phyloP scores from a whole-genome alignment of 2,888 invertebrate species.

The Operophtera brumata region DNA sequence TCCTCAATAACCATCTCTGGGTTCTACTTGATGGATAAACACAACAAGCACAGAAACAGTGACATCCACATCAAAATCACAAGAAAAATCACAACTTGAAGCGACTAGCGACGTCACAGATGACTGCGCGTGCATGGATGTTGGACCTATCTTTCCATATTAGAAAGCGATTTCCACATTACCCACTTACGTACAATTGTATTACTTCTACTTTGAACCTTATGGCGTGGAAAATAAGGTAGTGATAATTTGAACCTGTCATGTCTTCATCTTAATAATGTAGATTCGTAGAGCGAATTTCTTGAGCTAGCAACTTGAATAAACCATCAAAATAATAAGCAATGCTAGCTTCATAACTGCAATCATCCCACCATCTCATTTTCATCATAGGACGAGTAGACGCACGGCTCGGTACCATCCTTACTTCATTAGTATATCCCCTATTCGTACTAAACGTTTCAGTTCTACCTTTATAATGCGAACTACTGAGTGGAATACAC shows the following conservation, averaged over 20 bases:
- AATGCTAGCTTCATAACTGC: neutral
- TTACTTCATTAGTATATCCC: too few relatives aligned
- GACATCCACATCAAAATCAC: neutral
- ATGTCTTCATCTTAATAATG: too few relatives aligned
- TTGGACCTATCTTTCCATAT: constrained; percentile 22
- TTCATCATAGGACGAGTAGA: too few relatives aligned
- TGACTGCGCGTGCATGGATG: constrained; percentile 3
- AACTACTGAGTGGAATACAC: too few relatives aligned
- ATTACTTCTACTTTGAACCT: constrained; percentile 4
- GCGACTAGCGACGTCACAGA: neutral
- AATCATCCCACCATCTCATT: too few relatives aligned
- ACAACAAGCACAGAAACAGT: neutral
- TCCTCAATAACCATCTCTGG: neutral
- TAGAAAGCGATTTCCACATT: constrained; percentile 36
- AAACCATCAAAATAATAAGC: neutral
- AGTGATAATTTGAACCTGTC: neutral
- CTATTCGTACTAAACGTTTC: too few relatives aligned
- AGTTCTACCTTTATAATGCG: too few relatives aligned
- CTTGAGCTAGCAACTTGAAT: neutral
- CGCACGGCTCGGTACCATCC: too few relatives aligned
- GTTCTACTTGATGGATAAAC: neutral
- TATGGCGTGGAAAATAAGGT: neutral
- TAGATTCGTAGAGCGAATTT: neutral
- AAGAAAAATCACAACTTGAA: neutral
- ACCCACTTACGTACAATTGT: neutral